A percentile compares a stretch with the other conserved stretches of the same genome.
Conservation (phyloP, 2,113 vertebrate genomes). For the Salvelinus namaycush region DNA sequence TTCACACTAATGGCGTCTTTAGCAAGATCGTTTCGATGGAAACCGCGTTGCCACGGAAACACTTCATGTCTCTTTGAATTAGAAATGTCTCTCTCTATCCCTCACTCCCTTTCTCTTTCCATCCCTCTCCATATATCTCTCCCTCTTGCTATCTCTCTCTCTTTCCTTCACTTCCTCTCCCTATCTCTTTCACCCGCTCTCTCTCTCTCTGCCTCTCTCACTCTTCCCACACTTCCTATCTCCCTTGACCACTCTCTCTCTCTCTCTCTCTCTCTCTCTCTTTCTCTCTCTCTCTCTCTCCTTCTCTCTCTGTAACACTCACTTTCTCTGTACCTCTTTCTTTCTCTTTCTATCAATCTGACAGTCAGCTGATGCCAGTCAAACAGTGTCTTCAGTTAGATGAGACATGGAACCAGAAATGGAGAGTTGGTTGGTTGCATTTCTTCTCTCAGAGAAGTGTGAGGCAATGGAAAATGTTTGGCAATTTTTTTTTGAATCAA, state of each 20-base stretch:
- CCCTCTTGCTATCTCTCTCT: slow-evolving; percentile 44
- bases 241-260: slow-evolving; percentile 20
- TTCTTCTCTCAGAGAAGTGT: slow-evolving; percentile 29
- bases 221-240: not conserved
- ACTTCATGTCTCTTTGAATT: slow-evolving; percentile 80
- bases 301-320: slow-evolving; percentile 2
- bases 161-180: slow-evolving; percentile 44
- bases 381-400: slow-evolving; percentile 40
- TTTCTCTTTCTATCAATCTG: slow-evolving; percentile 44
- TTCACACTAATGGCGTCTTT: slow-evolving; percentile 80
- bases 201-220: not conserved
- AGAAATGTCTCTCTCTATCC: slow-evolving; percentile 73
- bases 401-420: slow-evolving; percentile 36
- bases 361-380: slow-evolving; percentile 72
- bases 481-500: slow-evolving; percentile 17
- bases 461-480: not conserved
- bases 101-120: slow-evolving; percentile 35
- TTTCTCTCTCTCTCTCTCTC: not conserved
- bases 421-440: slow-evolving; percentile 26
- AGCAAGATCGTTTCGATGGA: slow-evolving; percentile 74
- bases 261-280: slow-evolving; percentile 24
- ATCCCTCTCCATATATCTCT: slow-evolving; percentile 30
- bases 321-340: not conserved
- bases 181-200: slow-evolving; percentile 8
- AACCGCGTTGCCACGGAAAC: slow-evolving; percentile 83